Evolutionary conservation across 1,140 invertebrate genomes (phyloP), one percentile per base, ranked within the genome.

Genomic region (Hypothenemus hampei): DNA sequence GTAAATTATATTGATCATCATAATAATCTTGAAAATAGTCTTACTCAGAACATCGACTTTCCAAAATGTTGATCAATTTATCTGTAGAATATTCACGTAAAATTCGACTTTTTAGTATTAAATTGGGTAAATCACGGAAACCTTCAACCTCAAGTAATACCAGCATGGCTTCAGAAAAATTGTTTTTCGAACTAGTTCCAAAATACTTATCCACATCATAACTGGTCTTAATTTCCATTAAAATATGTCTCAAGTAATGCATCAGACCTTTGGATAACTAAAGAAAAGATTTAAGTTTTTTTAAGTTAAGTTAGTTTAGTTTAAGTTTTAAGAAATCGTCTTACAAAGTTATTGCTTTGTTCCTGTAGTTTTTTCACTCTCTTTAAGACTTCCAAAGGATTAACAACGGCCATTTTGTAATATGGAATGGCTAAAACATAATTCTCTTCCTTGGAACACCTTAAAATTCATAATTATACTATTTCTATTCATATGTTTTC

Each of bases 341-440:
- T 46, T 60, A 66, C 65, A 31, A 58, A 48, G 35, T 45, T 62
- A 35, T 65, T 66, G 1, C 66, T 61, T 49, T 67, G 65, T 26
- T 67, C 64, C 50, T 73, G 68, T 20, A 73, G 19, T 49, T 70
- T 67, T 59, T 69, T 71, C n/a, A 72, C 53, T 53, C 72, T 57
- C 39, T 60, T 60, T 13, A 82, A 63, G 3, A 81, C 73, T 59
- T 79, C 75, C 0, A 69, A 65, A 3, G 76, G 70, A 21, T 66
- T 72, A 1, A 81, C 47, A 8, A 72, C 68, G 1, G 81, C 79
- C 72, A 80, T 80, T 58, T 76, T 78, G 60, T 79, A 85, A 64
- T 79, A 83, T 2, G 77, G 76, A 58, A 77, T 70, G 33, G 78
- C 78, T n/a, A 78, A 63, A 29, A 69, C 65, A 75, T 79, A 82